phyloP scores from a whole-genome alignment of 2,113 vertebrate species.

The Philantomba maxwellii region DNA sequence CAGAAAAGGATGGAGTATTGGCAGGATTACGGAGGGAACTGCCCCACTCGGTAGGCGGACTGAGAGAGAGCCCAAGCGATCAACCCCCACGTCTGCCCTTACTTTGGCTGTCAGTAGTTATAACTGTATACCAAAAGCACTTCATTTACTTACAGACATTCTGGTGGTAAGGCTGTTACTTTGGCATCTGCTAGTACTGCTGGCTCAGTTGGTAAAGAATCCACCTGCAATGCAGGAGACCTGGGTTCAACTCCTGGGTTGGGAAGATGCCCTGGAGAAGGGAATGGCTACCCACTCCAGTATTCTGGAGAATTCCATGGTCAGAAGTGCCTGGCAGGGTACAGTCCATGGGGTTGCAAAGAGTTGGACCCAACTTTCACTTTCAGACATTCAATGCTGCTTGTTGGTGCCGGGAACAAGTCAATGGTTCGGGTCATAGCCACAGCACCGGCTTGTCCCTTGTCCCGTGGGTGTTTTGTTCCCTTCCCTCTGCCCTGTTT shows the following conservation, averaged over 20 bases:
- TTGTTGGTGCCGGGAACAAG: neutral
- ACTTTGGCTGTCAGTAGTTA: neutral
- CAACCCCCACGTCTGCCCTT: neutral
- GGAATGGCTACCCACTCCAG: neutral
- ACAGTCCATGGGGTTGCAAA: neutral
- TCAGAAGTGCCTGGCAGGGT: neutral
- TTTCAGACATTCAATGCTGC: neutral
- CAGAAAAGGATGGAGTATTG: neutral
- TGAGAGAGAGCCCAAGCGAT: neutral
- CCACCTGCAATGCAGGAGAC: neutral
- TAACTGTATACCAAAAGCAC: neutral
- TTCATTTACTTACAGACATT: neutral
- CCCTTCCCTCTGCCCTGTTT: neutral
- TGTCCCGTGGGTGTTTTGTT: neutral
- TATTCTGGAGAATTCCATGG: neutral
- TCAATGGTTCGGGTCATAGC: neutral
- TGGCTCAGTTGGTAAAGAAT: neutral
- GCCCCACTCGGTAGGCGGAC: neutral
- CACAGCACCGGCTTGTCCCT: neutral
- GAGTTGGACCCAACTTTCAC: neutral
- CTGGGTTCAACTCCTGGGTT: neutral
- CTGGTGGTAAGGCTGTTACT: neutral
- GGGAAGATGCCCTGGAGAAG: neutral
- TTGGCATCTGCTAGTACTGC: neutral
- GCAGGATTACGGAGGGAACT: neutral